Conservation (phyloP, 2,113 vertebrate genomes). For the Oreotragus oreotragus region DNA sequence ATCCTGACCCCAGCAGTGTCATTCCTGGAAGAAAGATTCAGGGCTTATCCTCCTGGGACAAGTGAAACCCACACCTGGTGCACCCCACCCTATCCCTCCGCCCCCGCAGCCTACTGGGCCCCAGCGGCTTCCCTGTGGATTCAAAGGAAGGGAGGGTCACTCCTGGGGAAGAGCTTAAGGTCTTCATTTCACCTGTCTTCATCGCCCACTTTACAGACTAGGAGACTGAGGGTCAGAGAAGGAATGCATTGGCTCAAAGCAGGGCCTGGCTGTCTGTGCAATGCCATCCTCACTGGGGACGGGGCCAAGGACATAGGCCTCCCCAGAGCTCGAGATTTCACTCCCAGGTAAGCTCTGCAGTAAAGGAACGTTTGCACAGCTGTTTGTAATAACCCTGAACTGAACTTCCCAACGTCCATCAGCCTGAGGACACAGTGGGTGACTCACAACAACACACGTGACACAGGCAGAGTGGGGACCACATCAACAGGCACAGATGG, state of each 20-base stretch:
- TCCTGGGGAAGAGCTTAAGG: not conserved
- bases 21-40: not conserved
- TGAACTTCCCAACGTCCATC: not conserved
- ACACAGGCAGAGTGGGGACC: not conserved
- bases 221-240: not conserved
- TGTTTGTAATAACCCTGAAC: not conserved
- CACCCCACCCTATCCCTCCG: rapidly evolving
- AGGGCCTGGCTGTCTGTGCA: not conserved
- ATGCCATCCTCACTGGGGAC: not conserved
- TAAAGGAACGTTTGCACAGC: not conserved
- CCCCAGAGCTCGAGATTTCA: not conserved
- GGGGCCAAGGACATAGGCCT: not conserved
- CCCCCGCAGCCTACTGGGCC: rapidly evolving
- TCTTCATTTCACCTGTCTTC: not conserved
- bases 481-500: not conserved
- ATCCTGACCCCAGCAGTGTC: not conserved
- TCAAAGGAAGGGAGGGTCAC: not conserved
- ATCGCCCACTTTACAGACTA: not conserved
- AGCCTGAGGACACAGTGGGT: not conserved
- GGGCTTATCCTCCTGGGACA: not conserved
- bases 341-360: not conserved
- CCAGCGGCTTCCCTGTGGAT: not conserved
- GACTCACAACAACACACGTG: not conserved
- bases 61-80: rapidly evolving
- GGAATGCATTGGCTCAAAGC: not conserved